These are phyloP conservation scores for Platorchestia sp. DNA, from an alignment of 1,140 invertebrate genomes.

Conservation along the genomic window DNA sequence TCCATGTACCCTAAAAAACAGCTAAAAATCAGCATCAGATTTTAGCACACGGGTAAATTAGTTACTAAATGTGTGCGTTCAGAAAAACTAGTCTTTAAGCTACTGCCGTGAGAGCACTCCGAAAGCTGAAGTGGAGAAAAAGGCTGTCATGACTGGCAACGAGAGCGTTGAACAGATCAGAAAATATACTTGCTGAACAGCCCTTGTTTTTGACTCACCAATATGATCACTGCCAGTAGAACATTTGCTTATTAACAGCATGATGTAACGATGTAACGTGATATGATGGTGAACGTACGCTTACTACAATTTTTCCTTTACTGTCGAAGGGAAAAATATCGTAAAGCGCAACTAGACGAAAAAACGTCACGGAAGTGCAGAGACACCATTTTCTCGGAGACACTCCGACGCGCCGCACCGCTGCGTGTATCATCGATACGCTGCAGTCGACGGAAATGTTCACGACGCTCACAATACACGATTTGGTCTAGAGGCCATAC, in stretches of 20 bases:
- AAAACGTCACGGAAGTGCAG: neutral
- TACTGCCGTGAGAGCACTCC: too few relatives aligned
- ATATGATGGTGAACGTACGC: neutral
- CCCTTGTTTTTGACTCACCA: neutral
- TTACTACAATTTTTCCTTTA: neutral
- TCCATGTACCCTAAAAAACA: neutral
- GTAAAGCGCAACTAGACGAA: neutral
- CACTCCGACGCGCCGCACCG: neutral
- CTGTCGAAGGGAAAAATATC: neutral
- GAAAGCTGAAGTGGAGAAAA: neutral
- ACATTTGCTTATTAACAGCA: neutral
- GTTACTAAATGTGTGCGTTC: neutral
- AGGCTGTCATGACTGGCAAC: neutral
- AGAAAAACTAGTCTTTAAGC: neutral
- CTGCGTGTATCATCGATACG: neutral
- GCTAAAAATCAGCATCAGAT: neutral
- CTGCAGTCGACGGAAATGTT: neutral
- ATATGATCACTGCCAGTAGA: neutral
- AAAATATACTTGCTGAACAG: neutral
- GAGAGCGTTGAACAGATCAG: neutral
- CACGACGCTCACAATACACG: neutral
- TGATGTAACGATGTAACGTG: too few relatives aligned
- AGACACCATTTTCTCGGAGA: neutral
- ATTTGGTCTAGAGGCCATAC: neutral
- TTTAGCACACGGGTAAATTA: neutral